Base-by-base conservation (phyloP, 92 coral and sea anemone genomes). In the Pocillopora grandis region DNA sequence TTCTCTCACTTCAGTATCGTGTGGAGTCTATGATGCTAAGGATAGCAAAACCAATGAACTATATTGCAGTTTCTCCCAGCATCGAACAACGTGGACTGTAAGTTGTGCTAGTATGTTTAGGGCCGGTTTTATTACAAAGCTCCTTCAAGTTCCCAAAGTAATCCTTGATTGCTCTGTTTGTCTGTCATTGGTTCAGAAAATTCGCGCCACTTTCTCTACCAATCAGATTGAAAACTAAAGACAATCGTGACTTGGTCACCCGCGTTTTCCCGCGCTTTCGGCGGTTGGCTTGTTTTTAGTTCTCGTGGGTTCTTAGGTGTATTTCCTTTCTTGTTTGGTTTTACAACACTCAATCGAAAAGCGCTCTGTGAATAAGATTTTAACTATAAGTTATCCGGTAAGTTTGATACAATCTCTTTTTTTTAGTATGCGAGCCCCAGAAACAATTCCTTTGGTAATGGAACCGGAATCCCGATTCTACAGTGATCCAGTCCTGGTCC, bases 1-100 rank as follows among this genome's bases (percentile, higher is more conserved):
- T 64, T 10, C 48, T 65, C 57, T 33, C 56, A 23, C 60, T 72
- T 33, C 69, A 97, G 99, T 97, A 90, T 80, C 99, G 99, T 11
- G 99, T 97, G 23, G 99, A 97, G 85, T 97, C 99, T 7, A 97
- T 97, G 99, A 97, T 97, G 99, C 65, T 97, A 21, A 90, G 99
- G 75, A 89, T 97, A 23, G 95, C 97, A 4, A 97, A 94, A 70
- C 99, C 99, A n/a, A 89, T 97, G 99, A 92, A 92, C 59, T 97
- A 94, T 77, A 68, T 94, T 31, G 95, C 98, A 3, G 95, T 94
- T 19, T 97, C 99, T 1, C 99, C 99, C 19, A 97, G 99, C 58
- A 89, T 88, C n/a, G 94, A 94, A 52, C 99, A 97, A 66, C 88
- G 98, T 15, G 92, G 82, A 68, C 89, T 88, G 99, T 97, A 63